These are phyloP conservation scores for Cheilosia scutellata DNA, from an alignment of 2,888 invertebrate species.

Conservation along the genomic window DNA sequence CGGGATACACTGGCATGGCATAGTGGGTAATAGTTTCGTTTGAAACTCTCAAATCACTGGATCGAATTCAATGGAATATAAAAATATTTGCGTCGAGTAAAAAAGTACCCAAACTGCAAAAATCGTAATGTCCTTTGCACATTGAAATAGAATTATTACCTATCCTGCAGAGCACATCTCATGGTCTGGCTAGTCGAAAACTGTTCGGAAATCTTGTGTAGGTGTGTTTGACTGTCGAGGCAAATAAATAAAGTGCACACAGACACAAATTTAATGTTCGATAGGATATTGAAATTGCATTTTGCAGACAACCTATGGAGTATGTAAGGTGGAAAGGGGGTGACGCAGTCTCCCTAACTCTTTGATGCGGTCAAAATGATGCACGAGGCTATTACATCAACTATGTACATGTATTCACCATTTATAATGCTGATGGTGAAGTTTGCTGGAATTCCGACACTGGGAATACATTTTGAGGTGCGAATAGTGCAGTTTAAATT, in stretches of 20 bases:
- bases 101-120: slow-evolving; percentile 37
- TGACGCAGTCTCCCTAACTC: background rate
- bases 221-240: slow-evolving; percentile 4
- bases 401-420: background rate
- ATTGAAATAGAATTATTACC: slow-evolving; percentile 49
- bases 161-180: slow-evolving; percentile 23
- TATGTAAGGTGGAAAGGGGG: background rate
- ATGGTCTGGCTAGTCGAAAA: slow-evolving; percentile 46
- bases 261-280: slow-evolving; percentile 7
- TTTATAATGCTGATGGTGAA: slow-evolving; percentile 6
- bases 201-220: slow-evolving; percentile 30
- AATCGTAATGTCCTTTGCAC: slow-evolving; percentile 32
- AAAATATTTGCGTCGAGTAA: background rate
- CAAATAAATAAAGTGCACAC: slow-evolving; percentile 24
- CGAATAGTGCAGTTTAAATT: background rate
- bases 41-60: background rate
- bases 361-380: slow-evolving; percentile 26
- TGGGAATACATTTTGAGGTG: slow-evolving; percentile 1
- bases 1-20: too few relatives aligned
- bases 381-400: slow-evolving; percentile 17
- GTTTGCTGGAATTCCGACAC: background rate
- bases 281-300: slow-evolving; percentile 41
- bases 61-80: background rate
- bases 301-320: slow-evolving; percentile 34
- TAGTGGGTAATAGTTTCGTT: background rate